These are phyloP conservation scores for Sturnira hondurensis DNA, from an alignment of 2,113 vertebrate species.

Conservation along the genomic window DNA sequence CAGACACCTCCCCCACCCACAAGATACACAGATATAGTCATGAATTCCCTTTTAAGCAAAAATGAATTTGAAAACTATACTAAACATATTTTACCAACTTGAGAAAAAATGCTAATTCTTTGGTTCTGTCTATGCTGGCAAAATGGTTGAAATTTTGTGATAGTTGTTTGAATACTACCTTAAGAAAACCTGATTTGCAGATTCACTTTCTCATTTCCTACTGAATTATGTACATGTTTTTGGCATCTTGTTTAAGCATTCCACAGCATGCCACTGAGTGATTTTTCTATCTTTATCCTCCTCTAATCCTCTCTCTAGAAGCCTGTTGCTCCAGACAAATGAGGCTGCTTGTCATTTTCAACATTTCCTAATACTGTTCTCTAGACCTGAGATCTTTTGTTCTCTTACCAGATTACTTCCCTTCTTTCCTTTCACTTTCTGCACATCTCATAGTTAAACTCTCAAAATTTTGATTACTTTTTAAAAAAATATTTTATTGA, in stretches of 20 bases:
- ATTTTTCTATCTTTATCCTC: background rate
- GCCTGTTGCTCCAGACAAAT: background rate
- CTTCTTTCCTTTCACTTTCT: conserved; percentile 4
- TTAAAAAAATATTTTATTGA: too few relatives aligned
- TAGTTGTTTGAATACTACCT: background rate
- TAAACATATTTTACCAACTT: background rate
- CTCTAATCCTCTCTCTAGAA: background rate
- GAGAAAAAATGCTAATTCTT: background rate
- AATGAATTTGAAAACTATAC: background rate
- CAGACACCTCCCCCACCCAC: fast-evolving
- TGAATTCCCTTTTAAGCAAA: background rate
- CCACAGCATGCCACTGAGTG: background rate
- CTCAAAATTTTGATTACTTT: background rate
- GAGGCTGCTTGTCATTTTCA: background rate
- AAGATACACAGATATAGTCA: background rate
- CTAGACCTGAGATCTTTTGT: background rate
- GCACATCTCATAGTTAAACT: background rate
- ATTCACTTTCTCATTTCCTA: background rate
- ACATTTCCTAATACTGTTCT: background rate
- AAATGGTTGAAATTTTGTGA: background rate
- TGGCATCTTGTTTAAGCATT: background rate
- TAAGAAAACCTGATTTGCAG: background rate
- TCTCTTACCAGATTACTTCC: background rate
- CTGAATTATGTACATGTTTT: background rate
- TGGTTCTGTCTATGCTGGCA: background rate